Evolutionary conservation across 2,797 vertebrate species (phyloP), one percentile per base, ranked within the genome.

Genomic region (Alosa sapidissima): DNA sequence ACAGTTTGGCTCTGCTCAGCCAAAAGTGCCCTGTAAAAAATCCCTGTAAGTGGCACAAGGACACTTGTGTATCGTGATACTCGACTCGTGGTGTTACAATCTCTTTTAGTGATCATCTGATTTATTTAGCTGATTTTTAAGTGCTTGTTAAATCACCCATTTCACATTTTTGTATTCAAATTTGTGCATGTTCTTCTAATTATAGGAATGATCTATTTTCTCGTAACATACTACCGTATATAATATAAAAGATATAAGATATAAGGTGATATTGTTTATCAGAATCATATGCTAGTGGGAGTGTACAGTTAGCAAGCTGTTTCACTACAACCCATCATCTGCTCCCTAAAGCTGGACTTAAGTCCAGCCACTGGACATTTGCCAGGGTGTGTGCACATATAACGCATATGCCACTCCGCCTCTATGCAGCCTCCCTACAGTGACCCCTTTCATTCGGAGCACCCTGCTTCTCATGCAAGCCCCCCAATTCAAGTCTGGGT

Each of bases 401-500:
- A 54, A 41, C 60, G 52, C 85, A 81, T 33, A 52, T 49, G 33
- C 52, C 45, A 28, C 58, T 16, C 65, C 54, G 21, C 36, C 78
- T 72, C 78, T 55, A 16, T 28, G 62, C 62, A 72, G 81, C 55
- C 82, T 84, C 88, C 41, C 81, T 65, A 52, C 54, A 84, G 60
- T 81, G 4, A 19, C 51, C 54, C 65, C 36, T n/a, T 83, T 85
- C 85, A 85, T 89, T 65, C 82, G 68, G 19, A 75, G 45, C 36
- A 5, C 81, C 41, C 81, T 33, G 58, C 82, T 82, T 60, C 68
- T 84, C 58, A 55, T 33, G 82, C 86, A 5, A 68, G 84, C 88
- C 90, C 87, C 89, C 87, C 90, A 85, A 86, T 91, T 92, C 91
- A 90, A 84, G 89, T 87, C 91, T 91, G 90, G 89, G 85, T 91